Conservation (phyloP, 2,797 vertebrate species). For the Varecia variegata region DNA sequence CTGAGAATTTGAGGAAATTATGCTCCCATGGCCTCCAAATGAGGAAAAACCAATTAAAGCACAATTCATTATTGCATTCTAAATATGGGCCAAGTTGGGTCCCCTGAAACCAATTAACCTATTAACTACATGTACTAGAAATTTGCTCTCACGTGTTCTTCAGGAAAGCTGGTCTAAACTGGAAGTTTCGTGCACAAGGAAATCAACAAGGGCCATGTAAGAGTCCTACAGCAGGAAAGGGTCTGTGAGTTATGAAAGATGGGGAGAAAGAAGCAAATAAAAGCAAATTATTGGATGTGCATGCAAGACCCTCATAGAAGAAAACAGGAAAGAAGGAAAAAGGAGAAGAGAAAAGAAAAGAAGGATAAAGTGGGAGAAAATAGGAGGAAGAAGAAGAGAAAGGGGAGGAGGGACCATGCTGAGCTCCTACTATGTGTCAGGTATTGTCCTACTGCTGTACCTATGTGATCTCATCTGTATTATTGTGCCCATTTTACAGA, state of each 20-base stretch:
- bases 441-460: neutral
- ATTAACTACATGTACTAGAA: conserved; percentile 39
- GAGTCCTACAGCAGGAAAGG: neutral
- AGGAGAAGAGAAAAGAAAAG: neutral
- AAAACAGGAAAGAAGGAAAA: neutral
- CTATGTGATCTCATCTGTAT: neutral
- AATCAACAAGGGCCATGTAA: neutral
- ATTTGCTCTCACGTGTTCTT: neutral
- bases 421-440: neutral
- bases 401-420: fast-evolving
- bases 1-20: conserved; percentile 55
- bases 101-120: conserved; percentile 56
- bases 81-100: conserved; percentile 49
- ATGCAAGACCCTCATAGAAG: neutral
- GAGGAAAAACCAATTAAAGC: conserved; percentile 63
- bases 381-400: neutral
- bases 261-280: neutral
- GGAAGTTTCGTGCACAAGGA: neutral
- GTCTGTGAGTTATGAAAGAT: neutral
- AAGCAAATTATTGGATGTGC: neutral
- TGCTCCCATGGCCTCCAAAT: neutral
- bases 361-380: neutral
- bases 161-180: neutral
- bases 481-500: neutral
- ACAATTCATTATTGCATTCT: conserved; percentile 48